Evolutionary conservation across 2,797 vertebrate genomes (phyloP).

Genomic region (Pelobates cultripes): DNA sequence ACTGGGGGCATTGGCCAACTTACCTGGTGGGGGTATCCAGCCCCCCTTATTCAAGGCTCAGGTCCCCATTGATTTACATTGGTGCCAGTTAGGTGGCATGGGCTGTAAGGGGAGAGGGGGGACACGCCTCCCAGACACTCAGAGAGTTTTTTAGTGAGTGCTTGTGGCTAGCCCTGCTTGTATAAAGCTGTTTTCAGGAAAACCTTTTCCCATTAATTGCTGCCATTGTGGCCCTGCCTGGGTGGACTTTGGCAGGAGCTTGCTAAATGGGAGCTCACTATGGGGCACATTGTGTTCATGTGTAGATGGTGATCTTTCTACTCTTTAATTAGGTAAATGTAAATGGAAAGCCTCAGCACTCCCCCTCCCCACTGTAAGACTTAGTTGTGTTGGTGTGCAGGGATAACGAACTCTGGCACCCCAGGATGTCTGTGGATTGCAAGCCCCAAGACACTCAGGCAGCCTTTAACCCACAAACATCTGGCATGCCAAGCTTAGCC

Average conservation of each 20-base stretch:
- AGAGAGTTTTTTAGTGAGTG: not conserved
- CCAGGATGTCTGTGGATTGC: too few relatives aligned
- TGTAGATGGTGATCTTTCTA: not conserved
- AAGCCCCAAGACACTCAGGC: too few relatives aligned
- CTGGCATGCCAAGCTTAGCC: too few relatives aligned
- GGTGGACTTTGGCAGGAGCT: constrained; percentile 34
- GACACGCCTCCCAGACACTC: not conserved
- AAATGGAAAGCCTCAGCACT: not conserved
- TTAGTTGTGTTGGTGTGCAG: too few relatives aligned
- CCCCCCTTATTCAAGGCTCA: too few relatives aligned
- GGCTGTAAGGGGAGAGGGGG: not conserved
- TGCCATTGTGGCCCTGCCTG: not conserved
- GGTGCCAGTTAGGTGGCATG: too few relatives aligned
- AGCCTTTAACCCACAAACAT: too few relatives aligned
- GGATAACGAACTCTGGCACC: too few relatives aligned
- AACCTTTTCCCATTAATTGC: not conserved
- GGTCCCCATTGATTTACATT: too few relatives aligned
- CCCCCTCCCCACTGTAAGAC: too few relatives aligned
- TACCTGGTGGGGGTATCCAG: too few relatives aligned
- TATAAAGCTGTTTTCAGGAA: not conserved
- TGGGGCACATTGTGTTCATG: not conserved
- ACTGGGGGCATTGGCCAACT: not conserved
- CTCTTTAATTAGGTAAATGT: not conserved
- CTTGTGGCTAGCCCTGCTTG: too few relatives aligned
- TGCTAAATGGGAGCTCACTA: not conserved